These are phyloP conservation scores for Labrus mixtus DNA, from an alignment of 2,113 vertebrate species.

Conservation along the genomic window DNA sequence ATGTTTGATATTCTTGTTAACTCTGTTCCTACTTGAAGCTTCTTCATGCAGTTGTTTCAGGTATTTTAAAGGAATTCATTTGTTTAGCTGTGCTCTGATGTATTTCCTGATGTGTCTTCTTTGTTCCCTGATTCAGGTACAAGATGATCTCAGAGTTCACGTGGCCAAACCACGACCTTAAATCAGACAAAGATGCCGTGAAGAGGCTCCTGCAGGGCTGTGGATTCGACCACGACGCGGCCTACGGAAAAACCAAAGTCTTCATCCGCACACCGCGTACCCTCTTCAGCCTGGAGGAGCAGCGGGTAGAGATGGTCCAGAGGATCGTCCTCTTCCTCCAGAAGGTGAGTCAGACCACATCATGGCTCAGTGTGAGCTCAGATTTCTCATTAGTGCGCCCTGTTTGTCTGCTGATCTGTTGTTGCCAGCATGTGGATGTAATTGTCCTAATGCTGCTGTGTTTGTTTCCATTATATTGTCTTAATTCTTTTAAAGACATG, in stretches of 20 bases:
- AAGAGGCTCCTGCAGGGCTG: slow-evolving; percentile 89
- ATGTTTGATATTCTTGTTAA: no score
- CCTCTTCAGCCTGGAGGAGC: slow-evolving; percentile 94
- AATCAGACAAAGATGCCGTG: slow-evolving; percentile 92
- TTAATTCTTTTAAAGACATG: no score
- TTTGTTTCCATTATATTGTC: no score
- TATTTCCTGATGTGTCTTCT: not conserved
- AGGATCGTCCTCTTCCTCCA: slow-evolving; percentile 97
- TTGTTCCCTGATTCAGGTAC: slow-evolving; percentile 84
- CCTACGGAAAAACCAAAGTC: slow-evolving; percentile 96
- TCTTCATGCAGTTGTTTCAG: not conserved
- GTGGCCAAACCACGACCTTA: slow-evolving; percentile 95
- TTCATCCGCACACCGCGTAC: slow-evolving; percentile 96
- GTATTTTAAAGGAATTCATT: not conserved
- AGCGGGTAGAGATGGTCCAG: slow-evolving; percentile 91
- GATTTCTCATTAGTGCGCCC: not conserved
- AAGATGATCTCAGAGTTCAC: slow-evolving; percentile 99
- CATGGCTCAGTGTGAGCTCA: not conserved
- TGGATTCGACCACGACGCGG: slow-evolving; percentile 92
- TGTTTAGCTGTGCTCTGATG: not conserved
- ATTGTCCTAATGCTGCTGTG: no score
- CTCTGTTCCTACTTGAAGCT: no score
- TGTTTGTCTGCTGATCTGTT: no score
- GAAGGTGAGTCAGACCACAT: slow-evolving; percentile 85
- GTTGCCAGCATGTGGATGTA: no score